Base-by-base conservation (phyloP, 1,140 invertebrate species). In the Leptestheria dahalacensis region DNA sequence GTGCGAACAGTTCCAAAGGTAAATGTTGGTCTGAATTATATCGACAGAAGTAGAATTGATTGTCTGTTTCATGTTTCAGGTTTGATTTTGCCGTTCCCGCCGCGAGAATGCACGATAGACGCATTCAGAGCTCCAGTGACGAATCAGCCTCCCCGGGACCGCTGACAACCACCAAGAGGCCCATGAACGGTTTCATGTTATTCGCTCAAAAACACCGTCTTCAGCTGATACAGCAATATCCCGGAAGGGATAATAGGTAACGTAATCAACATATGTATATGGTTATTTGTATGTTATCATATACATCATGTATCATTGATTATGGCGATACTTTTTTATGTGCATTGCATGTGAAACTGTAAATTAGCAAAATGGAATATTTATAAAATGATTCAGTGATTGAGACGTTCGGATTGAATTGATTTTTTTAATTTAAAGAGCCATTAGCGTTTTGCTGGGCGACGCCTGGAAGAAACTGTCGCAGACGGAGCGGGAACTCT, bases 111-210 rank as follows among this genome's bases (percentile, higher is more conserved):
- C 26, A 33, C 33, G 53, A 55, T 18, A 55, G 33, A 55, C 53
- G 53, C 33, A 21, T 29, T 55, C 53, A 55, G 26, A 33, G 26
- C 18, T 29, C 53, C 11, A 55, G 28, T 55, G 53, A 55, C 20
- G 53, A 55, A 18, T 3, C 53, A 10, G 9, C 53, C n/a, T 12
- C 53, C 11, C 26, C 26, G 4, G 26, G 26, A 28, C 26, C 53
- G n/a, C 26, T 28, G 21, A 29, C 53, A 2, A 20, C 53, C 33
- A 49, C 70, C 21, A 74, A 74, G 56, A 63, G 78, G 61, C 78
- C 78, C 18, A 79, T 79, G 78, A 79, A 79, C 68, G 77, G 74
- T 15, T 79, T 79, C 65, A 74, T 79, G 70, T 65, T 79, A 46
- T 79, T 77, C 70, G 77, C 78, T 11, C 75, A 79, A 66, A 71